These are phyloP conservation scores for Panulirus ornatus DNA, from an alignment of 1,140 invertebrate genomes.

Conservation along the genomic window DNA sequence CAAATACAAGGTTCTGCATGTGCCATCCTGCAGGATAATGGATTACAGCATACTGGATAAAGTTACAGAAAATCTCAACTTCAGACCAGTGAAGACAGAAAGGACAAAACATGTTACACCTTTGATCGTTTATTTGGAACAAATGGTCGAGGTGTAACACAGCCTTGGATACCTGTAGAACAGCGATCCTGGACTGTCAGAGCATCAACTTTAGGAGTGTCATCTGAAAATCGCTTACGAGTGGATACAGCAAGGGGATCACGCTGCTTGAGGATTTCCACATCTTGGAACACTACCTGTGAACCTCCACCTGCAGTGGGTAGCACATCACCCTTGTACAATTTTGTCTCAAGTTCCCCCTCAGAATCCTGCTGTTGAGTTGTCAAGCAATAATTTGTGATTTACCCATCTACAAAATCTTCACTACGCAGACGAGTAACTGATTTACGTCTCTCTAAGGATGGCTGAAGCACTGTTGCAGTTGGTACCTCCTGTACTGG, in stretches of 20 bases:
- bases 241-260: slow-evolving; percentile 82
- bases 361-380: slow-evolving; percentile 93
- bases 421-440: slow-evolving; percentile 87
- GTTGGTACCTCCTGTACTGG: slow-evolving; percentile 79
- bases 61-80: no score
- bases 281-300: slow-evolving; percentile 96
- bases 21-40: no score
- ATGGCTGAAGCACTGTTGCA: slow-evolving; percentile 88
- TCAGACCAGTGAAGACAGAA: no score
- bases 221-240: slow-evolving; percentile 38
- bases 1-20: no score
- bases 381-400: slow-evolving; percentile 93
- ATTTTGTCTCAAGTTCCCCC: slow-evolving; percentile 94
- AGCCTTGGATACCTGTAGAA: neutral
- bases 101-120: no score
- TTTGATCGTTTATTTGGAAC: neutral
- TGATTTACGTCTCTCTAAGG: slow-evolving; percentile 88
- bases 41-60: no score
- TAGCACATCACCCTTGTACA: slow-evolving; percentile 96
- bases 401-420: slow-evolving; percentile 86
- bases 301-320: slow-evolving; percentile 95
- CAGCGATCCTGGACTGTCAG: neutral
- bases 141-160: neutral
- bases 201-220: slow-evolving; percentile 1
- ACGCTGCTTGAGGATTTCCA: slow-evolving; percentile 92